phyloP scores from a whole-genome alignment of 35 echinoderm and acorn worm species.

The Lytechinus variegatus region DNA sequence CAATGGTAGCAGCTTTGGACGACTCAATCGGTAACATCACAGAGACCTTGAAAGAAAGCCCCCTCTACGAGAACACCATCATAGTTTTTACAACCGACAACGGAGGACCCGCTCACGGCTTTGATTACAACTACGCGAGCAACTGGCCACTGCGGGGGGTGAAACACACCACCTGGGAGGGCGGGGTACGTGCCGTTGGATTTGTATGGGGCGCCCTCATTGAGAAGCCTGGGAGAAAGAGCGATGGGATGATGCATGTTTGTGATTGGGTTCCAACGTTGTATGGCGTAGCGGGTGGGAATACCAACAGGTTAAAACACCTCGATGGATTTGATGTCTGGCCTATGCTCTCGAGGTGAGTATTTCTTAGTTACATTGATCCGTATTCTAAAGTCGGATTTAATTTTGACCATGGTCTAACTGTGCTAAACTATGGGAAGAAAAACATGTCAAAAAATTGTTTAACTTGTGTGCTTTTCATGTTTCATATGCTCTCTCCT shows the following conservation, averaged over 20 bases:
- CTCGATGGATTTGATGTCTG: constrained; percentile 85
- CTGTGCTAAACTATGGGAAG: no score
- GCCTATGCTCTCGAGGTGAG: constrained; percentile 82
- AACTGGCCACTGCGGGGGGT: constrained; percentile 84
- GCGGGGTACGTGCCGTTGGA: constrained; percentile 75
- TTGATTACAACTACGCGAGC: constrained; percentile 85
- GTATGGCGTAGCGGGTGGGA: constrained; percentile 80
- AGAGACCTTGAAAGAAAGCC: constrained; percentile 67
- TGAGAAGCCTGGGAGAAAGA: constrained; percentile 69
- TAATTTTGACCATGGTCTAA: no score
- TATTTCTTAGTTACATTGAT: not conserved
- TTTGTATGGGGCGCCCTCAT: constrained; percentile 63
- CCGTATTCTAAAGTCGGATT: no score
- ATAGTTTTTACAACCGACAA: constrained; percentile 96
- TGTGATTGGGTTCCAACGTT: constrained; percentile 93
- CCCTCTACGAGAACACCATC: constrained; percentile 82
- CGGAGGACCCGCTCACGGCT: constrained; percentile 83
- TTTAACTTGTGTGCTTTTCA: no score
- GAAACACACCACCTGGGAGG: constrained; percentile 89
- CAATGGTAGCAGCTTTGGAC: constrained; percentile 92
- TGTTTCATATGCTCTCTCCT: no score
- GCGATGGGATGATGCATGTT: constrained; percentile 76
- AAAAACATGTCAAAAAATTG: no score
- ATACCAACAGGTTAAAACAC: constrained; percentile 45
- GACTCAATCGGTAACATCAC: constrained; percentile 93